A percentile compares a stretch with the other conserved stretches of the same genome.
phyloP scores from a whole-genome alignment of 2,113 vertebrate genomes.

The Lucifuga dentata region DNA sequence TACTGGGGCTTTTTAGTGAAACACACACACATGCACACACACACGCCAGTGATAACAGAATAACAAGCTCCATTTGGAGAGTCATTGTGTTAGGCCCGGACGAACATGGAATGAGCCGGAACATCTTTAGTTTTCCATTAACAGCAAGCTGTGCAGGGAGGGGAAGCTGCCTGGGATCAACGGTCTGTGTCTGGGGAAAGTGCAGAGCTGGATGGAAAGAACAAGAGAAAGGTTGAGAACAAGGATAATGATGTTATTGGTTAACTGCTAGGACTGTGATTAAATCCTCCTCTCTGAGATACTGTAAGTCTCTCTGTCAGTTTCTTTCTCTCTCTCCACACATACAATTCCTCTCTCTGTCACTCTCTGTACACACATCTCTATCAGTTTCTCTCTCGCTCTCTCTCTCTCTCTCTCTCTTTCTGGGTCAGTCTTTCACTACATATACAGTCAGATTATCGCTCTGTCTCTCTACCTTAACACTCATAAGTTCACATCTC shows the following conservation, averaged over 20 bases:
- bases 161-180: constrained; percentile 46
- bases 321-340: constrained; percentile 24
- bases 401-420: constrained; percentile 9
- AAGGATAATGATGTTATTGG: constrained; percentile 61
- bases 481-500: constrained; percentile 19
- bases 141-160: constrained; percentile 9
- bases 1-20: constrained; percentile 32
- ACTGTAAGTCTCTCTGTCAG: constrained; percentile 36
- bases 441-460: constrained; percentile 7
- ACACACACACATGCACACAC: constrained; percentile 11
- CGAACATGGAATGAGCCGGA: constrained; percentile 64
- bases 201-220: constrained; percentile 44
- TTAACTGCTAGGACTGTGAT: constrained; percentile 67
- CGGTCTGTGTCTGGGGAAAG: constrained; percentile 53
- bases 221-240: constrained; percentile 29
- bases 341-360: constrained; percentile 26
- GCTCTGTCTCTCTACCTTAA: background rate
- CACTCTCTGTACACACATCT: constrained; percentile 1
- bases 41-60: constrained; percentile 50
- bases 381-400: background rate
- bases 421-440: constrained; percentile 14
- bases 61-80: constrained; percentile 59
- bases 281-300: constrained; percentile 52
- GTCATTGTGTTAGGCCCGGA: constrained; percentile 52
- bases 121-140: constrained; percentile 75